Evolutionary conservation across 2,797 vertebrate species (phyloP).

Genomic region (Prunella strophiata): DNA sequence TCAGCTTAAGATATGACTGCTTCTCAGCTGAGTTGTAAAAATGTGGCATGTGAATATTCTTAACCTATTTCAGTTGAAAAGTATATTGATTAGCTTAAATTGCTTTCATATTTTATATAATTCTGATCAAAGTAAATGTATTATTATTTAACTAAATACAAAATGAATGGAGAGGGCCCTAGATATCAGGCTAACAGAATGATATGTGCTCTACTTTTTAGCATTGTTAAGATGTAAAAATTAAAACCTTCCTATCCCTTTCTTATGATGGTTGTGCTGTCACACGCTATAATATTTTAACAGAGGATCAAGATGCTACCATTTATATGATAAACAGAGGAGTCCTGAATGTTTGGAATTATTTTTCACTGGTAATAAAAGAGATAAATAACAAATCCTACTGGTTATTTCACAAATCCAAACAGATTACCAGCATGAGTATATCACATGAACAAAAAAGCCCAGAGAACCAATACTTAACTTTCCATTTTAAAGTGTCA

Average conservation of each 20-base stretch:
- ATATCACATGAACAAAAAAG: not conserved
- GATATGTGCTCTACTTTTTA: not conserved
- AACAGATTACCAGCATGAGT: not conserved
- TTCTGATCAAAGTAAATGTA: not conserved
- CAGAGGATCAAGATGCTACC: not conserved
- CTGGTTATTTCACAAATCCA: not conserved
- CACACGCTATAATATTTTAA: not conserved
- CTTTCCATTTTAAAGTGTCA: not conserved
- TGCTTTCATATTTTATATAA: not conserved
- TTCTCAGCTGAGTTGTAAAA: not conserved
- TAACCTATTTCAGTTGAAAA: not conserved
- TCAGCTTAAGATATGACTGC: not conserved
- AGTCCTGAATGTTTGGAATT: not conserved
- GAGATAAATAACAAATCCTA: not conserved
- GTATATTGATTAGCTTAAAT: not conserved
- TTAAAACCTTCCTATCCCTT: not conserved
- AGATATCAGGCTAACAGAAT: not conserved
- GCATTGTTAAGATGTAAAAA: not conserved
- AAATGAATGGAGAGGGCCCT: not conserved
- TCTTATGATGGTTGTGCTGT: not conserved
- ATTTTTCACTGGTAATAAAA: not conserved
- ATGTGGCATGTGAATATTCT: not conserved
- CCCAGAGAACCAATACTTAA: not conserved
- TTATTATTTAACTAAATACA: not conserved
- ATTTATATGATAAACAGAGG: not conserved